phyloP scores from a whole-genome alignment of 2,797 vertebrate genomes.

The Hypotaenidia okinawae region DNA sequence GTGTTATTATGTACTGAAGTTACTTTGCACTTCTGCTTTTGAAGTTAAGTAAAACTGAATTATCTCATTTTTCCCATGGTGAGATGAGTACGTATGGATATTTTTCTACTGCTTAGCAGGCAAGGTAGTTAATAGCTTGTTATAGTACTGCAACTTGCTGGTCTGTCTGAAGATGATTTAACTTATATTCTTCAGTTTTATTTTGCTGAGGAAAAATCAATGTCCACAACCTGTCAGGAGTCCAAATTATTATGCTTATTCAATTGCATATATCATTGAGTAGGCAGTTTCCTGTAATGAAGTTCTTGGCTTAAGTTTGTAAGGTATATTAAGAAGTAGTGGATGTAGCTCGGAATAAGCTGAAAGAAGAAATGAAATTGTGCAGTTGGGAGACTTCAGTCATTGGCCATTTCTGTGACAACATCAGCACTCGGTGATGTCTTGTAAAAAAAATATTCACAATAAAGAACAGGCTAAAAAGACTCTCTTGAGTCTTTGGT shows the following conservation, averaged over 20 bases:
- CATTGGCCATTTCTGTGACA: background rate
- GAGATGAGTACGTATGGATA: background rate
- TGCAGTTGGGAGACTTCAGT: background rate
- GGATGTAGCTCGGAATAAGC: background rate
- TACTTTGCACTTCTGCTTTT: background rate
- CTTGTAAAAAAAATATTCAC: background rate
- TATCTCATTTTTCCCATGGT: background rate
- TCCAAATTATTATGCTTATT: slow-evolving; percentile 48
- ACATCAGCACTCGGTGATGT: background rate
- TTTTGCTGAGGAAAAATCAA: slow-evolving; percentile 68
- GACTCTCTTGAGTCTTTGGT: background rate
- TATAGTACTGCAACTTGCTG: background rate
- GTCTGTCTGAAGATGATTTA: slow-evolving; percentile 4
- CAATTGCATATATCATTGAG: slow-evolving; percentile 57
- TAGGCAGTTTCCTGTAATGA: slow-evolving; percentile 45
- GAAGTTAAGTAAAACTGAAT: background rate
- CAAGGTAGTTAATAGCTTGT: background rate
- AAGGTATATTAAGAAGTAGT: slow-evolving; percentile 22
- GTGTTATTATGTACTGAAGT: background rate
- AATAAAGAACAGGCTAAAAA: background rate
- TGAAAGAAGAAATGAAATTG: background rate
- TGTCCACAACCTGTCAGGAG: slow-evolving; percentile 44
- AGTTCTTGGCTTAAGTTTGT: slow-evolving; percentile 51
- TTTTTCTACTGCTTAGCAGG: background rate
- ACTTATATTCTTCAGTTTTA: slow-evolving; percentile 12